Evolutionary conservation across 2,797 vertebrate species (phyloP).

Genomic region (Hirundo rustica): DNA sequence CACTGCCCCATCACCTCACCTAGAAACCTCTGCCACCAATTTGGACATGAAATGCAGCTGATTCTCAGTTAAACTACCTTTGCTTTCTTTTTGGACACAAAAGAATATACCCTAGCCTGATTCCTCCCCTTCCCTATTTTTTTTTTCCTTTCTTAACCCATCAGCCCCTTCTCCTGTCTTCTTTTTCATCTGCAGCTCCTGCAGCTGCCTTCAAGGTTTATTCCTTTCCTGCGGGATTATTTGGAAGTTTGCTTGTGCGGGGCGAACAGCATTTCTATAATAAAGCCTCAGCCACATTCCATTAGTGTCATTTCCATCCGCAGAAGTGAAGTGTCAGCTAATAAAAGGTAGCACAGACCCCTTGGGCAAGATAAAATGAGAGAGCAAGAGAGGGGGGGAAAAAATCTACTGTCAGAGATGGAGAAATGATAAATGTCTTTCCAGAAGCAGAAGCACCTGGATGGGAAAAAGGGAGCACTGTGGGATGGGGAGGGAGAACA

Average conservation of each 20-base stretch:
- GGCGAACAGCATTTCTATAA: constrained; percentile 38
- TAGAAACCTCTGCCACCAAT: not conserved
- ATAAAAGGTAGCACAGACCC: constrained; percentile 67
- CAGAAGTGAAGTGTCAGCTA: constrained; percentile 70
- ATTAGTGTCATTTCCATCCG: constrained; percentile 65
- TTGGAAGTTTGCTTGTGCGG: constrained; percentile 44
- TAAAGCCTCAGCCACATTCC: constrained; percentile 65
- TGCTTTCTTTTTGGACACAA: not conserved
- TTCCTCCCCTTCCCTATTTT: not conserved
- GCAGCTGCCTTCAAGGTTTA: constrained; percentile 10
- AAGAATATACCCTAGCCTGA: not conserved
- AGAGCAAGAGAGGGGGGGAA: not conserved
- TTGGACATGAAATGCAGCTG: not conserved
- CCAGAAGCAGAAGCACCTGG: constrained; percentile 50
- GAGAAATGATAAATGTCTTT: constrained; percentile 63
- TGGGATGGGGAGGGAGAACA: not conserved
- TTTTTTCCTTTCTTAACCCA: not conserved
- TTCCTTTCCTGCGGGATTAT: not conserved
- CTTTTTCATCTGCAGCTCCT: not conserved
- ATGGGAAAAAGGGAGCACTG: not conserved
- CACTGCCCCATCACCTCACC: not conserved
- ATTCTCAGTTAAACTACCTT: not conserved
- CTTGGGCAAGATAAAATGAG: constrained; percentile 66
- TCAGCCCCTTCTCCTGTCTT: not conserved
- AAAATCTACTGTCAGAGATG: not conserved